A percentile compares a stretch with the other conserved stretches of the same genome.
Evolutionary conservation across 2,888 invertebrate genomes (phyloP).

Genomic region (Cordilura impudica): DNA sequence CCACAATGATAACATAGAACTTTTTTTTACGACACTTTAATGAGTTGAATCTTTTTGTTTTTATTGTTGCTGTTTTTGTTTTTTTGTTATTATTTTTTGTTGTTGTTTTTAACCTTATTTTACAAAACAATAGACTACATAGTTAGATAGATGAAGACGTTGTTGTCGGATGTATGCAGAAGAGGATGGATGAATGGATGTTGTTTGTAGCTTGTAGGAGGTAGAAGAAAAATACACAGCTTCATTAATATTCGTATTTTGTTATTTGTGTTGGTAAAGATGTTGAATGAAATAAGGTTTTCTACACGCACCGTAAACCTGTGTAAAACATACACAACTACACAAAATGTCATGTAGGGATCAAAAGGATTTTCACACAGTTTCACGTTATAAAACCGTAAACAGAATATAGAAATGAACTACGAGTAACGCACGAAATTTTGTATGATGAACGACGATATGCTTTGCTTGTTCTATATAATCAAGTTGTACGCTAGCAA

Average conservation of each 20-base stretch:
- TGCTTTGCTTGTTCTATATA: conserved; percentile 2
- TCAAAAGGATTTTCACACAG: conserved; percentile 59
- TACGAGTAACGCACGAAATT: not conserved
- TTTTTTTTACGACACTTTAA: conserved; percentile 58
- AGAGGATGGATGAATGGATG: too few species aligned
- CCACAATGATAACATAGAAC: conserved; percentile 37
- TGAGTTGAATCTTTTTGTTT: conserved; percentile 29
- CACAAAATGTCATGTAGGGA: conserved; percentile 52
- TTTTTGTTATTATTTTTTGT: not conserved
- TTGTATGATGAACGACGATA: conserved; percentile 17
- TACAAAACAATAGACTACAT: conserved; percentile 36
- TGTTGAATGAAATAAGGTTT: conserved; percentile 21
- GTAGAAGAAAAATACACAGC: not conserved
- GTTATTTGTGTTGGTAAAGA: not conserved
- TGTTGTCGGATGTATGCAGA: too few species aligned
- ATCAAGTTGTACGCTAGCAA: conserved; percentile 45
- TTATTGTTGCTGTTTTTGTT: not conserved
- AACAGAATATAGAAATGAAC: not conserved
- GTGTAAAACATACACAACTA: not conserved
- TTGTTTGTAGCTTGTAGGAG: not conserved
- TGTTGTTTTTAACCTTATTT: conserved; percentile 1
- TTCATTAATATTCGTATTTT: conserved; percentile 48
- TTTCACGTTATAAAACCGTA: conserved; percentile 14
- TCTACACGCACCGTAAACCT: conserved; percentile 11
- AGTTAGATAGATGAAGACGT: not conserved